A percentile compares a stretch with the other conserved stretches of the same genome.
Conservation (phyloP, 2,113 vertebrate genomes). For the Loxodonta africana region DNA sequence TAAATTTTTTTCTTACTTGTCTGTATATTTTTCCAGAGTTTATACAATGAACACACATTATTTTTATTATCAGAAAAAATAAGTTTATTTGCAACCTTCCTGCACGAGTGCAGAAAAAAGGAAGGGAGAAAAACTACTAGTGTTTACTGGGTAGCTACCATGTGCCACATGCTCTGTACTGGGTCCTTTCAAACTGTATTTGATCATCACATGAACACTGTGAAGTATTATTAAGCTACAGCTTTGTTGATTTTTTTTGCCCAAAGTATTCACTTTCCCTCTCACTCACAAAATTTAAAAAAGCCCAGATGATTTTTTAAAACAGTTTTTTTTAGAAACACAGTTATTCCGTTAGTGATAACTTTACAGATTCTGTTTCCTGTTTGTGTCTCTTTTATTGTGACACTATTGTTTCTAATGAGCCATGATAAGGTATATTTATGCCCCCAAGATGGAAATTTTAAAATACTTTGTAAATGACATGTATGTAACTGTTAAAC, state of each 20-base stretch:
- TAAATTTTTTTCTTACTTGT: constrained; percentile 21
- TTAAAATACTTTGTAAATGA: constrained; percentile 62
- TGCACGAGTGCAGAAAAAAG: background rate
- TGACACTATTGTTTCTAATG: constrained; percentile 13
- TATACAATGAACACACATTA: background rate
- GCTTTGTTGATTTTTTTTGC: constrained; percentile 27
- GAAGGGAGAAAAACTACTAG: background rate
- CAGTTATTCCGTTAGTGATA: constrained; percentile 34
- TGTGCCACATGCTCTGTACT: background rate
- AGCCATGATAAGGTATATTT: constrained; percentile 51
- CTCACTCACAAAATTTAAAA: constrained; percentile 25
- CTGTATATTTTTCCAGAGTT: constrained; percentile 24
- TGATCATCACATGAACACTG: background rate
- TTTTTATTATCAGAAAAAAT: background rate
- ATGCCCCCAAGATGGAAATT: background rate
- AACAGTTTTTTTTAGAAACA: background rate
- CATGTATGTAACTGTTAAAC: background rate
- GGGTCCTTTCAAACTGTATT: constrained; percentile 17
- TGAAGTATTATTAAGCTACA: constrained; percentile 16
- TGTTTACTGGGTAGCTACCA: background rate
- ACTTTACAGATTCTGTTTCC: constrained; percentile 24
- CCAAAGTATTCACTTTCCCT: background rate
- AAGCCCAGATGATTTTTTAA: background rate
- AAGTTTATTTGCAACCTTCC: background rate
- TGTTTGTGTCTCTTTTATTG: constrained; percentile 32